Evolutionary conservation across 2,888 invertebrate genomes (phyloP).

Genomic region (Athrips mouffetella): DNA sequence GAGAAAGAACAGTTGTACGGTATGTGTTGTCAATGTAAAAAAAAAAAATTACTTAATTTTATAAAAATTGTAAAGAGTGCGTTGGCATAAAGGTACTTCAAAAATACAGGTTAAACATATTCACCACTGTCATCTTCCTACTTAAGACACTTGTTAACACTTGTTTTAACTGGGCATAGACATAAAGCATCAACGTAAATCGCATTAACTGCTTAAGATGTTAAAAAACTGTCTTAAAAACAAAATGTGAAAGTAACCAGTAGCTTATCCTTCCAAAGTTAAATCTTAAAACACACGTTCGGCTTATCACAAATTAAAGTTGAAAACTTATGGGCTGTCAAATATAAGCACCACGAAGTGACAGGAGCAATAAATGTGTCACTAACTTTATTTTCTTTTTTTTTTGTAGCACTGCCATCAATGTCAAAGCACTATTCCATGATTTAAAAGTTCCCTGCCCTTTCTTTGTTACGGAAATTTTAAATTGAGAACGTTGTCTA

Average conservation of each 20-base stretch:
- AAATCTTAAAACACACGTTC: slow-evolving; percentile 63
- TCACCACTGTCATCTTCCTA: not conserved
- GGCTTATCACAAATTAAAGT: slow-evolving; percentile 73
- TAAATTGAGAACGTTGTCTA: slow-evolving; percentile 34
- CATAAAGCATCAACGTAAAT: not conserved
- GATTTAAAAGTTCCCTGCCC: slow-evolving; percentile 74
- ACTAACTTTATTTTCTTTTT: slow-evolving; percentile 53
- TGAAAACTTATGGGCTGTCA: slow-evolving; percentile 69
- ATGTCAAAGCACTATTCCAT: slow-evolving; percentile 63
- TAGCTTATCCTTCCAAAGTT: slow-evolving; percentile 9
- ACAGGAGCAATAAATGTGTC: slow-evolving; percentile 74
- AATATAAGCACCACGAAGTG: slow-evolving; percentile 55
- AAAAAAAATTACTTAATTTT: too few species aligned
- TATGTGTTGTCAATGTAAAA: too few species aligned
- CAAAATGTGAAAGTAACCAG: slow-evolving; percentile 2
- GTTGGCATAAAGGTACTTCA: too few species aligned
- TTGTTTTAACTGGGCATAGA: slow-evolving; percentile 1
- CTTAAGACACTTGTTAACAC: not conserved
- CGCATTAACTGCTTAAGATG: not conserved
- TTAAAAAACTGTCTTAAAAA: not conserved
- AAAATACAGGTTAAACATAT: too few species aligned
- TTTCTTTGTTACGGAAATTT: slow-evolving; percentile 70
- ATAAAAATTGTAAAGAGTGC: too few species aligned
- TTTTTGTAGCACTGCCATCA: slow-evolving; percentile 49
- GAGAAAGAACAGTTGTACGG: too few species aligned